Percentiles rank a stretch among this genome's conserved stretches.
Conservation (phyloP, 92 coral and sea anemone species). For the Zoanthus solanderi region DNA sequence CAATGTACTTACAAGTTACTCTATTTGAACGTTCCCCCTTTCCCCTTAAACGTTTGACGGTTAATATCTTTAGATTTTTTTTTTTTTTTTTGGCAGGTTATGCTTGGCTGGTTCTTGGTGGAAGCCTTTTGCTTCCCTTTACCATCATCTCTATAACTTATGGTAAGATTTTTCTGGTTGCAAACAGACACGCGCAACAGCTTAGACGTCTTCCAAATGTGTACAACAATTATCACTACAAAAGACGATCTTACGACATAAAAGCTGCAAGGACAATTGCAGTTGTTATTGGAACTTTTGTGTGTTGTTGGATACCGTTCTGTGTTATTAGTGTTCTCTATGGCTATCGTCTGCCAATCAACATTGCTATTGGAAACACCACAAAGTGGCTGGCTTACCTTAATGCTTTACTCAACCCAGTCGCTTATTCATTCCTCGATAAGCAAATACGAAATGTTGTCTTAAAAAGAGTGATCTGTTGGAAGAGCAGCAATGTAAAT, state of each 20-base stretch:
- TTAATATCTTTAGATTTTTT: background rate
- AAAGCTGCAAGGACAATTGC: conserved; percentile 95
- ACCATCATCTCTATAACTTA: conserved; percentile 79
- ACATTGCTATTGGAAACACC: conserved; percentile 64
- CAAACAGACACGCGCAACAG: conserved; percentile 77
- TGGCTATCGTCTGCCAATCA: conserved; percentile 39
- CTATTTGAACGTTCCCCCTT: too few species aligned
- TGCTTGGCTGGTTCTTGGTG: conserved; percentile 75
- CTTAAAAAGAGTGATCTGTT: conserved; percentile 38
- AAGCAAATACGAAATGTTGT: conserved; percentile 78
- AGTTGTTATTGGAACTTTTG: conserved; percentile 87
- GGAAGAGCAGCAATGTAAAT: background rate
- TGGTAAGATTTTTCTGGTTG: conserved; percentile 82
- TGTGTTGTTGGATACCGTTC: conserved; percentile 90
- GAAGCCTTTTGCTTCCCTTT: conserved; percentile 80
- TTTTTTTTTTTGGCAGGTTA: conserved; percentile 55
- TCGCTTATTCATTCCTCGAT: conserved; percentile 86
- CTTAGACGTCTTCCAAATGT: conserved; percentile 42
- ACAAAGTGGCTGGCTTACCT: conserved; percentile 86
- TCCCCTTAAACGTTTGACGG: background rate
- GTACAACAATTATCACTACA: conserved; percentile 57
- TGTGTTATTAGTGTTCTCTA: conserved; percentile 78
- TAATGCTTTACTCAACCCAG: conserved; percentile 83
- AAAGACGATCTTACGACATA: conserved; percentile 68
- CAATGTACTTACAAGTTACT: too few species aligned